Percentiles rank a stretch among this genome's conserved stretches.
Evolutionary conservation across 2,888 invertebrate species (phyloP).

Genomic region (Lithophane ornitopus): DNA sequence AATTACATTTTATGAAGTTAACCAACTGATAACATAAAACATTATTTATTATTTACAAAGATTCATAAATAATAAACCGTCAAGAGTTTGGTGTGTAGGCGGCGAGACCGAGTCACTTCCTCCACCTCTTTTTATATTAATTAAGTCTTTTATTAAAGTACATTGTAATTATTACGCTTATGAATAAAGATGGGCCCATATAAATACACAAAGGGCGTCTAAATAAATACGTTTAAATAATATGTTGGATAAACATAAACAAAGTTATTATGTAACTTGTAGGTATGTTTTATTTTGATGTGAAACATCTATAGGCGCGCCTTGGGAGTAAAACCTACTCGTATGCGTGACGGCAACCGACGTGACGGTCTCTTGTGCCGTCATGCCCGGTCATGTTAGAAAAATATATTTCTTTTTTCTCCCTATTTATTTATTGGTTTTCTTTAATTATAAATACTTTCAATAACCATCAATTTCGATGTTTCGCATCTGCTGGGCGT

Average conservation of each 20-base stretch:
- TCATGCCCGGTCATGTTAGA: too few relatives aligned
- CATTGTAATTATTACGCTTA: conserved; percentile 47
- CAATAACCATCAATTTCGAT: too few relatives aligned
- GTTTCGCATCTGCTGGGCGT: too few relatives aligned
- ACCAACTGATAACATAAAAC: conserved; percentile 25
- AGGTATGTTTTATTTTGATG: neutral
- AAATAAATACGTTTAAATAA: conserved; percentile 25
- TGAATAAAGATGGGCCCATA: conserved; percentile 52
- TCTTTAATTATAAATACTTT: too few relatives aligned
- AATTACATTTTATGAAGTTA: neutral
- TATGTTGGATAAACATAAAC: conserved; percentile 9
- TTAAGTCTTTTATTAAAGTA: conserved; percentile 53
- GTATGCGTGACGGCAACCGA: too few relatives aligned
- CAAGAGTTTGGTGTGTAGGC: conserved; percentile 35
- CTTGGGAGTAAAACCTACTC: too few relatives aligned
- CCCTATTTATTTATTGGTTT: too few relatives aligned
- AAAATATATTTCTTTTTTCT: too few relatives aligned
- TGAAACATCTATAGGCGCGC: too few relatives aligned
- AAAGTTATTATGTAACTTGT: neutral
- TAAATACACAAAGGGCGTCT: conserved; percentile 31
- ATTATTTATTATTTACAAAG: conserved; percentile 30
- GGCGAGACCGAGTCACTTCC: conserved; percentile 27
- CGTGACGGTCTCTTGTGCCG: too few relatives aligned
- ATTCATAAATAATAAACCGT: conserved; percentile 39
- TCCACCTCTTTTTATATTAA: conserved; percentile 51